A percentile compares a stretch with the other conserved stretches of the same genome.
Evolutionary conservation across 2,113 vertebrate genomes (phyloP).

Genomic region (Daphoenositta chrysoptera): DNA sequence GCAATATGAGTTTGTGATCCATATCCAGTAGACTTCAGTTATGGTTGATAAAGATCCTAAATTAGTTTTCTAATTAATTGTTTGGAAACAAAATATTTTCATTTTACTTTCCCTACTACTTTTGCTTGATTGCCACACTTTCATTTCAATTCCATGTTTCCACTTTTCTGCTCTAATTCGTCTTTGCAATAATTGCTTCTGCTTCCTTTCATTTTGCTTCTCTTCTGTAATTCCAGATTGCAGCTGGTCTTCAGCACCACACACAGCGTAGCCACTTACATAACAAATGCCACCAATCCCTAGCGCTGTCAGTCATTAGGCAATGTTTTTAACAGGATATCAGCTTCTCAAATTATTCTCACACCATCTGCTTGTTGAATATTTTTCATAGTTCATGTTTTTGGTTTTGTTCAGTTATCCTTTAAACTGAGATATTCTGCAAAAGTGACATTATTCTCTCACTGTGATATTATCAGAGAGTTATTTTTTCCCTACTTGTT

Average conservation of each 20-base stretch:
- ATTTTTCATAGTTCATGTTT: slow-evolving; percentile 49
- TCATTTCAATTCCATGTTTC: slow-evolving; percentile 24
- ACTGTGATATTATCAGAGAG: neutral
- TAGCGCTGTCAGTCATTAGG: neutral
- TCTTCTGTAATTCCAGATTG: neutral
- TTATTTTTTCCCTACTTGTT: neutral
- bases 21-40: slow-evolving; percentile 31
- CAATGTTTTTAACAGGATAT: slow-evolving; percentile 41
- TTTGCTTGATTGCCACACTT: slow-evolving; percentile 32
- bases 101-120: slow-evolving; percentile 8
- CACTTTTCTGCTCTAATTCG: slow-evolving; percentile 30
- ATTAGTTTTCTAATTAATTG: slow-evolving; percentile 61
- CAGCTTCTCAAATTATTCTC: slow-evolving; percentile 55
- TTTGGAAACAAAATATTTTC: slow-evolving; percentile 69
- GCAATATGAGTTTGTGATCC: slow-evolving; percentile 39
- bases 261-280: neutral
- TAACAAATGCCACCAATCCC: neutral
- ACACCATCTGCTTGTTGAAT: slow-evolving; percentile 64
- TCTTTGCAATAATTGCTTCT: slow-evolving; percentile 35
- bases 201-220: neutral
- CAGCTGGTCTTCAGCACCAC: neutral
- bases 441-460: neutral
- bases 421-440: slow-evolving; percentile 29
- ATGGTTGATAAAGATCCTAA: slow-evolving; percentile 46
- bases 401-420: slow-evolving; percentile 33